Conservation (phyloP, 2,888 invertebrate species). For the Troglohyphantes excavatus region DNA sequence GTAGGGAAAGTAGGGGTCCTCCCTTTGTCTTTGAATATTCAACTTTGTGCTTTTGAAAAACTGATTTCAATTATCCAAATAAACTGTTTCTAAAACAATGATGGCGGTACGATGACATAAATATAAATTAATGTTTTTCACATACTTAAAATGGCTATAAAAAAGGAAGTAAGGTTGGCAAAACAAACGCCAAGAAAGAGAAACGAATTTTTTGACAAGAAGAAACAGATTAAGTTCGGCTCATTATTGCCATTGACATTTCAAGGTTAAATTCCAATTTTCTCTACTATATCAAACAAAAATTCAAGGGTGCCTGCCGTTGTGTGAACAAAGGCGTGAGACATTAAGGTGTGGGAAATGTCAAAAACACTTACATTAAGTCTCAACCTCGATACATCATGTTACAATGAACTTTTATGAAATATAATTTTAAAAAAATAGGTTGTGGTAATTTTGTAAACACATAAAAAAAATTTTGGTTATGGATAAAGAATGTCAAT, state of each 20-base stretch:
- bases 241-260: conserved; percentile 19
- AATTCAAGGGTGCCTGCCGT: conserved; percentile 6
- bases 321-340: conserved; percentile 9
- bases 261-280: conserved; percentile 30
- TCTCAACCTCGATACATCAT: not conserved
- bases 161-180: not conserved
- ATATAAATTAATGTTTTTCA: not conserved
- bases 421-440: too few relatives aligned
- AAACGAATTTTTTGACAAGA: not conserved
- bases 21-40: too few relatives aligned
- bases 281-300: not conserved
- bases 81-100: too few relatives aligned
- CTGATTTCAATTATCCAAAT: too few relatives aligned
- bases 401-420: too few relatives aligned
- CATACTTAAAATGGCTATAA: not conserved
- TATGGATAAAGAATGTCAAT: too few relatives aligned
- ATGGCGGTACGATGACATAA: not conserved
- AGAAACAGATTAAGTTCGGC: conserved; percentile 17
- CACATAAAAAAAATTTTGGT: too few relatives aligned
- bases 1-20: too few relatives aligned
- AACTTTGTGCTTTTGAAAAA: too few relatives aligned
- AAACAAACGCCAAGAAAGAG: not conserved
- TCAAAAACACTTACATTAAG: not conserved
- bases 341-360: not conserved
- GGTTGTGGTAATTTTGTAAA: too few relatives aligned